Evolutionary conservation across 1,140 invertebrate genomes (phyloP).

Genomic region (Littorina saxatilis): DNA sequence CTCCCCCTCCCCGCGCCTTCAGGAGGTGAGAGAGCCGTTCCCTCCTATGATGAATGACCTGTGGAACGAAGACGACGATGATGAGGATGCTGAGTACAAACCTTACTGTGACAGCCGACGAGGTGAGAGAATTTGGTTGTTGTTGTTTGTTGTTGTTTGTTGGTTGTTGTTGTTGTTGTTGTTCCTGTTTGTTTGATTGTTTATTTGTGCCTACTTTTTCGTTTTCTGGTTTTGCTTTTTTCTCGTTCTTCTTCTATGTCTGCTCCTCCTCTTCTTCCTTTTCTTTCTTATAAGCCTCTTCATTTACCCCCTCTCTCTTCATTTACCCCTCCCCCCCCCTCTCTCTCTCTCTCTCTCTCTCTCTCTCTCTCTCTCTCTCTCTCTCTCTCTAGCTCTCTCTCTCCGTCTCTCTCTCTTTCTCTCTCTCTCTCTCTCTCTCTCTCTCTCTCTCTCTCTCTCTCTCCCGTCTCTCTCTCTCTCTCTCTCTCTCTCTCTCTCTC

Average conservation of each 20-base stretch:
- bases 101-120: conserved; percentile 43
- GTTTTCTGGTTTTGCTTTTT: not conserved
- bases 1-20: no score
- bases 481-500: not conserved
- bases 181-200: not conserved
- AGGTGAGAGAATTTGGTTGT: conserved; percentile 12
- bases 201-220: not conserved
- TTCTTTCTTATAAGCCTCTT: no score
- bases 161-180: not conserved
- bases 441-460: not conserved
- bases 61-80: not conserved
- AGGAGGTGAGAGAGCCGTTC: no score
- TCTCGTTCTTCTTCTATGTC: not conserved
- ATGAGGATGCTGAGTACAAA: not conserved
- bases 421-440: conserved; percentile 2
- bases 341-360: not conserved
- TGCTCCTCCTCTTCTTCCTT: no score
- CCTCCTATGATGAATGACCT: no score
- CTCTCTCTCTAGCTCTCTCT: no score
- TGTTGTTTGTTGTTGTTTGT: no score
- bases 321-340: no score
- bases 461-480: no score
- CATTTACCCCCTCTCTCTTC: no score
- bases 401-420: not conserved
- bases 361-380: not conserved